phyloP scores from a whole-genome alignment of 2,113 vertebrate species.

The Laterallus jamaicensis region DNA sequence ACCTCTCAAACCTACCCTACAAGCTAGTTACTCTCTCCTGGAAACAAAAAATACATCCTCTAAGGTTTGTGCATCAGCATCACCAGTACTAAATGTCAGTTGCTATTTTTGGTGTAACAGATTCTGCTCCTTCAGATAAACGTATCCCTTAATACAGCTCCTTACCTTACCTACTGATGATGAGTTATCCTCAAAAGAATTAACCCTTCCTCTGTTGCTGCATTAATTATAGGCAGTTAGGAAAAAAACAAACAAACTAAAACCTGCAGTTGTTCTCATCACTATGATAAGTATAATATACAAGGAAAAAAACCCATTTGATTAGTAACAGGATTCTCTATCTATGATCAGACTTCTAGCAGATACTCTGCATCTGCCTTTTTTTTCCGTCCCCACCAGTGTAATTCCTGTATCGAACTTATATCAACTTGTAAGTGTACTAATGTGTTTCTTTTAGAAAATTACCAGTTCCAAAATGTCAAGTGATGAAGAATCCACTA shows the following conservation, averaged over 20 bases:
- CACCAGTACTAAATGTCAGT: background rate
- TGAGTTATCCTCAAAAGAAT: background rate
- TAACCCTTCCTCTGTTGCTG: background rate
- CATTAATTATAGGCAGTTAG: background rate
- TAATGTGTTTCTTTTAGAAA: background rate
- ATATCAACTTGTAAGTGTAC: background rate
- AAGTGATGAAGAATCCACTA: background rate
- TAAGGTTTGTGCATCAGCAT: background rate
- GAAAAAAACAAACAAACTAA: background rate
- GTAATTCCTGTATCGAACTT: background rate
- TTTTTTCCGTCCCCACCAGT: background rate
- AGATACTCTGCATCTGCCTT: background rate
- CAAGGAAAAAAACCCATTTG: background rate
- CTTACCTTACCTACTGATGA: background rate
- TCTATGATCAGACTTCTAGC: background rate
- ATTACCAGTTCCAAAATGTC: background rate
- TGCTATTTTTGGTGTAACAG: background rate
- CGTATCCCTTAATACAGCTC: background rate
- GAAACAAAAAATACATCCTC: background rate
- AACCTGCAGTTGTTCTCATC: background rate
- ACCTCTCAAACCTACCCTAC: background rate
- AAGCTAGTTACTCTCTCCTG: background rate
- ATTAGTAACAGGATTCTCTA: background rate
- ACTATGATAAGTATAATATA: background rate
- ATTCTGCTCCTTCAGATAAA: background rate